A percentile compares a stretch with the other conserved stretches of the same genome.
These are phyloP conservation scores for Neodontobutis hainanensis DNA, from an alignment of 2,113 vertebrate genomes.

Conservation along the genomic window DNA sequence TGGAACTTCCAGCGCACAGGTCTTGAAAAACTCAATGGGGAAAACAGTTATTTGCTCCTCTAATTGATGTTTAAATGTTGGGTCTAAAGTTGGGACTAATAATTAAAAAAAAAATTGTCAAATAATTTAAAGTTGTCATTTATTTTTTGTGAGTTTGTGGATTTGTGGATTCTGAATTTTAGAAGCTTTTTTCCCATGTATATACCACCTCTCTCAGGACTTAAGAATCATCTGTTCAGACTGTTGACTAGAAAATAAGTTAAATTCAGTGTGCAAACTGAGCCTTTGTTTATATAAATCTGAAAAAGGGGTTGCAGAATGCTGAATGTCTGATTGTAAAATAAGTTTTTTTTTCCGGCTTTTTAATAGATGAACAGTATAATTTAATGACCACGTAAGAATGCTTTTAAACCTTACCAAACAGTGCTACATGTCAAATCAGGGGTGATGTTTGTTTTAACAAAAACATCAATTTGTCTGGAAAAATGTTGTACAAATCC, in stretches of 20 bases:
- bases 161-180: background rate
- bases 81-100: background rate
- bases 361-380: too few relatives aligned
- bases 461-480: too few relatives aligned
- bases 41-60: background rate
- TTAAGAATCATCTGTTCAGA: background rate
- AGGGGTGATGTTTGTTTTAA: too few relatives aligned
- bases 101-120: background rate
- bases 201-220: background rate
- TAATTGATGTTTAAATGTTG: background rate
- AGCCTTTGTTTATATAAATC: background rate
- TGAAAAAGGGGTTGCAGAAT: too few relatives aligned
- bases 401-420: background rate
- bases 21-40: background rate
- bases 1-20: too few relatives aligned
- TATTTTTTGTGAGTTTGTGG: background rate
- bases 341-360: background rate
- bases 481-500: too few relatives aligned
- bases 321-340: background rate
- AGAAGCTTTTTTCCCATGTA: background rate
- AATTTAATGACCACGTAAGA: background rate
- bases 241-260: background rate
- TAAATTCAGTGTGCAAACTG: background rate
- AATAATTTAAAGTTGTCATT: background rate
- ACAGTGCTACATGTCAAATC: background rate